Conservation (phyloP, 2,113 vertebrate species). For the Astatotilapia flaviijosephi region DNA sequence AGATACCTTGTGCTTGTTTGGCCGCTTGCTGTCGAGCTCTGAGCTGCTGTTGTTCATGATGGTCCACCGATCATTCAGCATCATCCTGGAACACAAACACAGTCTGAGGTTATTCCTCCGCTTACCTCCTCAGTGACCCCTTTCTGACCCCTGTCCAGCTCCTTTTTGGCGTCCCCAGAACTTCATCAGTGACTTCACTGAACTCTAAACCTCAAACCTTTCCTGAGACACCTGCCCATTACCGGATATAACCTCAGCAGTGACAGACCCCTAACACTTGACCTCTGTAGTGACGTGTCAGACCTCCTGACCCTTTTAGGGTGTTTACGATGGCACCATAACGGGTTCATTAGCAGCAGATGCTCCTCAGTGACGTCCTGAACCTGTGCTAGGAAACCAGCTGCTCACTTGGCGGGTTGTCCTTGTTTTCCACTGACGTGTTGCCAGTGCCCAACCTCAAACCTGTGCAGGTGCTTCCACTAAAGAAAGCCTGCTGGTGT, state of each 20-base stretch:
- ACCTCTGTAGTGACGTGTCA: not conserved
- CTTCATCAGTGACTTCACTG: not conserved
- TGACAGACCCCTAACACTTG: not conserved
- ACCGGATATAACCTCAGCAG: not conserved
- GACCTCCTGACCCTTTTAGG: not conserved
- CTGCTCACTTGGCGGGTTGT: not conserved
- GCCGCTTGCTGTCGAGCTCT: constrained; percentile 34
- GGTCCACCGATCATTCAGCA: constrained; percentile 49
- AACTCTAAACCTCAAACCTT: not conserved
- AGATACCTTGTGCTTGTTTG: constrained; percentile 12
- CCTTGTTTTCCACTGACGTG: not conserved
- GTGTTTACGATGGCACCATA: not conserved
- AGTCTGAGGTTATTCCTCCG: not conserved
- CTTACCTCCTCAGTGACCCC: not conserved
- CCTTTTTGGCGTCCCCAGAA: not conserved
- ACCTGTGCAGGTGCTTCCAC: not conserved
- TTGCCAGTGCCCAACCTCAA: not conserved
- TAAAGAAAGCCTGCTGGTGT: not conserved
- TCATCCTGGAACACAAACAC: constrained; percentile 41
- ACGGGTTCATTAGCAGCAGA: not conserved
- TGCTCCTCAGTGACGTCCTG: not conserved
- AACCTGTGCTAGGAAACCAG: not conserved
- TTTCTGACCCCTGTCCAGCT: not conserved
- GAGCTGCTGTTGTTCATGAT: constrained; percentile 63
- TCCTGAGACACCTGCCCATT: not conserved